Percentiles rank a stretch among this genome's conserved stretches.
These are phyloP conservation scores for Pangasius macronema DNA, from an alignment of 2,797 vertebrate species.

Conservation along the genomic window DNA sequence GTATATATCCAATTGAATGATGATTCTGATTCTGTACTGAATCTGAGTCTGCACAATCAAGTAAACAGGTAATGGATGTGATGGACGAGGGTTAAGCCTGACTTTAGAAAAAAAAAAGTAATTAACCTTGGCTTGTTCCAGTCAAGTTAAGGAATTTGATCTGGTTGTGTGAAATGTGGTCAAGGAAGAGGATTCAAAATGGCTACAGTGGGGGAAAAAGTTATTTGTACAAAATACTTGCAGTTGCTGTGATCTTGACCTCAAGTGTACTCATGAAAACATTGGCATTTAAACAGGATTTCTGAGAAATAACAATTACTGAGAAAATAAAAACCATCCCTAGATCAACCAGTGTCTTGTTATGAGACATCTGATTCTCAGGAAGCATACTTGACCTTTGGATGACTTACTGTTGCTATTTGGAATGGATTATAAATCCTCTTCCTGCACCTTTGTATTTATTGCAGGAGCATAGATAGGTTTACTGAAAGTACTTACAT, in stretches of 20 bases:
- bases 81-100: background rate
- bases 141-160: background rate
- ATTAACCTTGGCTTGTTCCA: background rate
- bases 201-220: background rate
- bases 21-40: background rate
- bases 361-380: background rate
- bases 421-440: background rate
- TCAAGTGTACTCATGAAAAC: background rate
- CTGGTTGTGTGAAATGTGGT: background rate
- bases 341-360: constrained; percentile 15
- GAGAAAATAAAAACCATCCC: constrained; percentile 29
- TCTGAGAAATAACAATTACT: constrained; percentile 33
- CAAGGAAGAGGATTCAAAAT: background rate
- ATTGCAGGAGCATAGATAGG: background rate
- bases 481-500: background rate
- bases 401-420: background rate
- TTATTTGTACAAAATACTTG: constrained; percentile 4
- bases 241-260: constrained; percentile 20
- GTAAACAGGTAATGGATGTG: background rate
- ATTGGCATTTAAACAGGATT: constrained; percentile 20
- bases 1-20: background rate
- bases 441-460: background rate
- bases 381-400: constrained; percentile 1
- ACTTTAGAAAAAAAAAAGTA: background rate
- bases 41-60: constrained; percentile 10